Evolutionary conservation across 2,797 vertebrate species (phyloP).

Genomic region (Liasis olivaceus): DNA sequence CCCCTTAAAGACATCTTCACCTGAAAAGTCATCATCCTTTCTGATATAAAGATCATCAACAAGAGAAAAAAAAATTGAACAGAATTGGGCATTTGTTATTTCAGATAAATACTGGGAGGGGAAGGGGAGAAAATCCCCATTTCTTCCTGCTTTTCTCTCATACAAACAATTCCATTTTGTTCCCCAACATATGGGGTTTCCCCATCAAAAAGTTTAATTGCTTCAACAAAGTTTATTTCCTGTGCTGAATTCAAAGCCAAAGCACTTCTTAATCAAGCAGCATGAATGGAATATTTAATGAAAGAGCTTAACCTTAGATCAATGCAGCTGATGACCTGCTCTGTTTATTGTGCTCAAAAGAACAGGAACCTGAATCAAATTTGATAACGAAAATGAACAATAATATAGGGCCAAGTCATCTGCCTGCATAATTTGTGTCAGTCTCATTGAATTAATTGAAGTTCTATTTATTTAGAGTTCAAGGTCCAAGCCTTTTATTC

Average conservation of each 20-base stretch:
- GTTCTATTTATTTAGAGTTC: conserved; percentile 33
- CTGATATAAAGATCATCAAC: not conserved
- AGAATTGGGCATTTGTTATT: not conserved
- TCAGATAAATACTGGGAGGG: not conserved
- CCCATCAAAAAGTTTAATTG: conserved; percentile 41
- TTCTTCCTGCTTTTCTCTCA: not conserved
- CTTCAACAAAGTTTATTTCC: conserved; percentile 38
- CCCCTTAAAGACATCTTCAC: not conserved
- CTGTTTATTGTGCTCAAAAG: conserved; percentile 50
- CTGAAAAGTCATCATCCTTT: too few relatives aligned
- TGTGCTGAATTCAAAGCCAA: not conserved
- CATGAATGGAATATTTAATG: conserved; percentile 49
- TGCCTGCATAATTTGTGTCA: conserved; percentile 16
- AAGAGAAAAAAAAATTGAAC: not conserved
- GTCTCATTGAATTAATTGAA: conserved; percentile 38
- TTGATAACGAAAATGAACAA: conserved; percentile 45
- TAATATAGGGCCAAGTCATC: conserved; percentile 43
- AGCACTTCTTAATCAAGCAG: conserved; percentile 53
- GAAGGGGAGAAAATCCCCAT: not conserved
- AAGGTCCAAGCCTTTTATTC: conserved; percentile 29
- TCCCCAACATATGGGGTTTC: conserved; percentile 15
- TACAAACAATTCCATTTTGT: not conserved
- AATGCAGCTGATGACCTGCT: conserved; percentile 50
- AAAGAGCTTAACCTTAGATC: conserved; percentile 59
- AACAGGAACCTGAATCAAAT: conserved; percentile 37